phyloP scores from a whole-genome alignment of 2,888 invertebrate genomes.

The Zygothrica quintamaculata region DNA sequence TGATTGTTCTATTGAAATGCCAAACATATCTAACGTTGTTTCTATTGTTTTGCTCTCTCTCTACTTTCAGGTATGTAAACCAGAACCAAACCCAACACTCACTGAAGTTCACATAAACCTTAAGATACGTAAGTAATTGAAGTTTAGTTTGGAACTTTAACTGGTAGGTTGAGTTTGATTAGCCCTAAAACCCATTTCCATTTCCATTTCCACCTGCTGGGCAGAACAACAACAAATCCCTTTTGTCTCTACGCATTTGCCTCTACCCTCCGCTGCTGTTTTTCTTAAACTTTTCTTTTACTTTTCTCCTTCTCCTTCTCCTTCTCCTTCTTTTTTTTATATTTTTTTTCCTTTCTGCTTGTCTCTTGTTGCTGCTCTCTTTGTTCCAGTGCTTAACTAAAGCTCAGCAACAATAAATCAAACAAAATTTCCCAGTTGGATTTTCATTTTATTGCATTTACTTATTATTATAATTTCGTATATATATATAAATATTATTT shows the following conservation, averaged over 20 bases:
- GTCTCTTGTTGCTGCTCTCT: slow-evolving; percentile 10
- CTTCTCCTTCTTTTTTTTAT: slow-evolving; percentile 11
- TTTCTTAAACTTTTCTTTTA: slow-evolving; percentile 57
- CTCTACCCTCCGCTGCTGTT: slow-evolving; percentile 34
- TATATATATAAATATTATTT: too few relatives aligned
- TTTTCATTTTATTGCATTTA: slow-evolving; percentile 80
- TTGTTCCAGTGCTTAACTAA: slow-evolving; percentile 26
- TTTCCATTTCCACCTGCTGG: slow-evolving; percentile 50
- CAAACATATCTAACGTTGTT: slow-evolving; percentile 19
- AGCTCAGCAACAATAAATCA: slow-evolving; percentile 74
- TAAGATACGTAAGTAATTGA: slow-evolving; percentile 31
- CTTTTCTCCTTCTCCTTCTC: slow-evolving; percentile 13
- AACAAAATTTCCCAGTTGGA: slow-evolving; percentile 79
- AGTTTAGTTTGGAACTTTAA: slow-evolving; percentile 9
- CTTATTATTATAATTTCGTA: slow-evolving; percentile 70
- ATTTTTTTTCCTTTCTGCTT: slow-evolving; percentile 14
- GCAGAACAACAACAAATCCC: slow-evolving; percentile 37
- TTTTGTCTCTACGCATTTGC: slow-evolving; percentile 44
- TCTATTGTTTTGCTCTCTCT: slow-evolving; percentile 30
- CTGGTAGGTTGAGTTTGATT: slow-evolving; percentile 6
- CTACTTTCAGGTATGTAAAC: slow-evolving; percentile 49
- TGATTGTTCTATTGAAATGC: slow-evolving; percentile 15
- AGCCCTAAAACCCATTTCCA: slow-evolving; percentile 12
- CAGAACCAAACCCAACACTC: slow-evolving; percentile 3
- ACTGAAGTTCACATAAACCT: neutral